A percentile compares a stretch with the other conserved stretches of the same genome.
Evolutionary conservation across 2,888 invertebrate species (phyloP).

Genomic region (Ormyrus pomaceus): DNA sequence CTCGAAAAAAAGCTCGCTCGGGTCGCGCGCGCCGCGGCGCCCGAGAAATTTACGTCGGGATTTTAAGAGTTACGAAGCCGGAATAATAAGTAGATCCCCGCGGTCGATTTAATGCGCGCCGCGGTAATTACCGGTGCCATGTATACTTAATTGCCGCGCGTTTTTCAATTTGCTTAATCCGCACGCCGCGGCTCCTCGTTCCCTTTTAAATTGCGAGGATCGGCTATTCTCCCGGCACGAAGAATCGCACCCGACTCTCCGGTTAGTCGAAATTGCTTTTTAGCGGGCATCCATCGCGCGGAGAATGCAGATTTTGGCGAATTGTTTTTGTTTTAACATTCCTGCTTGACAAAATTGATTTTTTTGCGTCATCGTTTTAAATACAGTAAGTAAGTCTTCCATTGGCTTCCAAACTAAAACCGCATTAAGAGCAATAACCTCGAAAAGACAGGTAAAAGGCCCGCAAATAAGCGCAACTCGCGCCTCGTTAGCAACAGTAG

Average conservation of each 20-base stretch:
- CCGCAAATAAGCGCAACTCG: neutral
- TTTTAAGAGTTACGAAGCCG: constrained; percentile 51
- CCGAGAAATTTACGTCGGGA: constrained; percentile 36
- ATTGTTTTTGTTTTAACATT: neutral
- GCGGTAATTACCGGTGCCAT: constrained; percentile 31
- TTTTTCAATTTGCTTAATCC: constrained; percentile 55
- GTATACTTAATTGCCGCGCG: constrained; percentile 45
- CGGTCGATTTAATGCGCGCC: constrained; percentile 52
- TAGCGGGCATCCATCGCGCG: neutral
- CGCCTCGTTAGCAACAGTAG: neutral
- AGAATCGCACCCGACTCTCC: neutral
- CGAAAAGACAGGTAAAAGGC: too few relatives aligned
- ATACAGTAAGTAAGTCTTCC: too few relatives aligned
- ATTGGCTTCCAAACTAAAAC: too few relatives aligned
- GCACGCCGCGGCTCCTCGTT: neutral
- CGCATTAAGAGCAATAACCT: too few relatives aligned
- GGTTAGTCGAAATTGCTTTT: constrained; percentile 1
- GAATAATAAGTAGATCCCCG: constrained; percentile 52
- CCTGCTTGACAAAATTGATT: too few relatives aligned
- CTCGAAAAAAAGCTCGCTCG: too few relatives aligned
- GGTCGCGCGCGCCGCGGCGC: neutral
- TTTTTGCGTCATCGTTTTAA: too few relatives aligned
- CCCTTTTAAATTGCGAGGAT: constrained; percentile 24
- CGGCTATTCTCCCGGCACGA: neutral
- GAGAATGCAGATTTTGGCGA: neutral